Percentiles rank a stretch among this genome's conserved stretches.
phyloP scores from a whole-genome alignment of 2,797 vertebrate species.

The Ctenosaura bakeri region DNA sequence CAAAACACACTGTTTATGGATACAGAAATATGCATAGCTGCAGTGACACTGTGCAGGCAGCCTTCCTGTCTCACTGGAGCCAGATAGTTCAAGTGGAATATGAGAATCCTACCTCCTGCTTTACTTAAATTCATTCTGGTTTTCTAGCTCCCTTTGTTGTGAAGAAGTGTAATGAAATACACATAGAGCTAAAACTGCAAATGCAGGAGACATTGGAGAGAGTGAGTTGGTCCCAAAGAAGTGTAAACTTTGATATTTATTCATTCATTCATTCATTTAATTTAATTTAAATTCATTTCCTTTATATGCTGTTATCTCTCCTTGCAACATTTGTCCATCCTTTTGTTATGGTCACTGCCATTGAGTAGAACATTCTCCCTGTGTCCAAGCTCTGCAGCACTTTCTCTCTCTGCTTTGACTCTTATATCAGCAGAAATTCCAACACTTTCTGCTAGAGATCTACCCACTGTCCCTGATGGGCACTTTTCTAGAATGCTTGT shows the following conservation, averaged over 20 bases:
- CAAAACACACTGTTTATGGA: not conserved
- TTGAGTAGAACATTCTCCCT: not conserved
- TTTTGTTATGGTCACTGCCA: no score
- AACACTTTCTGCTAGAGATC: not conserved
- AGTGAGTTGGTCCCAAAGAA: not conserved
- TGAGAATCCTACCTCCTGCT: not conserved
- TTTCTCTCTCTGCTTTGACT: not conserved
- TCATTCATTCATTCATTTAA: no score
- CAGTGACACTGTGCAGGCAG: no score
- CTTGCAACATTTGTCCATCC: no score
- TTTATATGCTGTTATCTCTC: no score
- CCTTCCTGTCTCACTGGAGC: not conserved
- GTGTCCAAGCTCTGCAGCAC: not conserved
- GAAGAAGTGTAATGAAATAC: not conserved
- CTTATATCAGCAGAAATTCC: not conserved
- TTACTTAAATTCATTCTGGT: not conserved
- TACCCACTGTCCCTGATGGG: no score
- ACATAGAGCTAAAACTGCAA: not conserved
- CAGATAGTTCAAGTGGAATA: not conserved
- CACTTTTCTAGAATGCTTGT: not conserved
- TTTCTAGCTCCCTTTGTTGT: not conserved
- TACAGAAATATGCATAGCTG: not conserved
- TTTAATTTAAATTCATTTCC: not conserved
- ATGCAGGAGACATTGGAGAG: not conserved
- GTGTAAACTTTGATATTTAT: not conserved